Base-by-base conservation (phyloP, 2,113 vertebrate species). In the Hiodon tergisus region DNA sequence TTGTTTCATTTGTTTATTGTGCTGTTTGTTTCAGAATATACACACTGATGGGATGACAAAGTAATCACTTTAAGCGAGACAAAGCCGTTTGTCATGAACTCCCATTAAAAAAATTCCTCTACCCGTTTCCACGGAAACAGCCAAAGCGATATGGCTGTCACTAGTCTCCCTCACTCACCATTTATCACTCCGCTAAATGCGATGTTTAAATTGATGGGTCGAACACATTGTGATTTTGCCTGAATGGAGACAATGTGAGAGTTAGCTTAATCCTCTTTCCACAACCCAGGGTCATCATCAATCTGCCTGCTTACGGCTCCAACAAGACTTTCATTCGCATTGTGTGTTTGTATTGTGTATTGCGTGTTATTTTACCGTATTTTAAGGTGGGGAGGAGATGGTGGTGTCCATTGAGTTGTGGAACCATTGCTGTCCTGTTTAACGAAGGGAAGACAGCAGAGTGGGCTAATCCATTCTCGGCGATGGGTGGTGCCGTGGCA, bases 121-220 rank as follows among this genome's bases (percentile, higher is more conserved):
- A 69, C 52, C 46, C 11, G 74, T 74, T 78, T 65, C 47, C 31
- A 74, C 48, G 67, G 74, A 67, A 13, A 61, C 71, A 69, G 48
- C 52, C 65, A 53, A 46, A 77, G 76, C 70, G 67, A 47, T 55
- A 52, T 73, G 71, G 67, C 61, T 13, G 70, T 47, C 16, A 13
- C 48, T 63, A 81, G 62, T 80, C 81, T 71, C 68, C 69, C 73
- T 77, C 50, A 16, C 57, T 77, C 73, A 77, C 78, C 79, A 77
- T 50, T 80, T 83, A 76, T 84, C 69, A 53, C 63, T 16, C 76
- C 78, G 57, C 75, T 81, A 86, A 90, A 88, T 88, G 76, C 84
- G 80, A 85, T 81, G 83, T 87, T 89, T 86, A 77, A 85, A 86
- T 81, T 76, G 74, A 81, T 55, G 62, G 48, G 13, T 6, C 71